Evolutionary conservation across 1,140 invertebrate species (phyloP).

Genomic region (Drusus annulatus): DNA sequence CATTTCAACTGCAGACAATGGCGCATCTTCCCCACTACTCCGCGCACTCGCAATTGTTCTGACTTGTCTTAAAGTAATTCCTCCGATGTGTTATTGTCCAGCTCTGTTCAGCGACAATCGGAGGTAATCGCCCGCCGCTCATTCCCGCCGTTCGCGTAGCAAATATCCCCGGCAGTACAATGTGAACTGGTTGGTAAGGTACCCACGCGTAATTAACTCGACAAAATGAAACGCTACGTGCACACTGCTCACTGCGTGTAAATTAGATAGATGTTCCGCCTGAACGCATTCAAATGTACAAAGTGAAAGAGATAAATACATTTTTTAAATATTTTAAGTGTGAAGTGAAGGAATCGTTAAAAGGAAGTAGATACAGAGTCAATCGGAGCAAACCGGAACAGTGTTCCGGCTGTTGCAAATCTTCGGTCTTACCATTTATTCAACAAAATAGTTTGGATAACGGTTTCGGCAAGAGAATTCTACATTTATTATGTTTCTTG

Average conservation of each 20-base stretch:
- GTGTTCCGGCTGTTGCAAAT: too few relatives aligned
- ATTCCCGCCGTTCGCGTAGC: background rate
- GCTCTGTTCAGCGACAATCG: constrained; percentile 12
- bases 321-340: too few relatives aligned
- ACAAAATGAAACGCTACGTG: background rate
- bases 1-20: background rate
- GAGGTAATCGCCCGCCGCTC: constrained; percentile 18
- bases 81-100: constrained; percentile 34
- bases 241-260: background rate
- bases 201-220: constrained; percentile 33
- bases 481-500: too few relatives aligned
- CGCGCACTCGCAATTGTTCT: background rate
- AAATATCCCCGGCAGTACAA: constrained; percentile 4
- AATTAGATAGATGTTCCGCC: too few relatives aligned
- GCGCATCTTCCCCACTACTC: constrained; percentile 1
- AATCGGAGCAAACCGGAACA: too few relatives aligned
- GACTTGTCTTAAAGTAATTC: constrained; percentile 13
- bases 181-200: background rate
- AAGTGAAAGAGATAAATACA: too few relatives aligned
- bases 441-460: too few relatives aligned
- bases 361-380: too few relatives aligned
- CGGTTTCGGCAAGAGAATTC: too few relatives aligned
- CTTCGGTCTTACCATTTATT: too few relatives aligned
- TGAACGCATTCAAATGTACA: too few relatives aligned
- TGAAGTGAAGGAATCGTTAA: too few relatives aligned